Conservation (phyloP, 2,888 invertebrate species). For the Caenorhabditis imperialis region DNA sequence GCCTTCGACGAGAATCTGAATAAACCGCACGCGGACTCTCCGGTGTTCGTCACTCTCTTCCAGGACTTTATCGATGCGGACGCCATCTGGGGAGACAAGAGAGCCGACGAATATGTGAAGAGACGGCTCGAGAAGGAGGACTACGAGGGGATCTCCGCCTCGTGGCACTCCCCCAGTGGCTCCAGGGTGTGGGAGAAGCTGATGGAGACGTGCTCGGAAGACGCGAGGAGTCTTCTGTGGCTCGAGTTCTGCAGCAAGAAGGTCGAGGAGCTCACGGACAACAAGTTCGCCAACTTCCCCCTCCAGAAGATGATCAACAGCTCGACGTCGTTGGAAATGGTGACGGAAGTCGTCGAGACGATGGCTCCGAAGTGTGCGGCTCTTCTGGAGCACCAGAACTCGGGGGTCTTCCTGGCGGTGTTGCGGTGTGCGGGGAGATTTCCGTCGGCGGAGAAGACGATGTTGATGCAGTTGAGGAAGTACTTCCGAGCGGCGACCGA, state of each 20-base stretch:
- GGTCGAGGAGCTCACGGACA: conserved; percentile 31
- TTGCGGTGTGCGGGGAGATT: conserved; percentile 43
- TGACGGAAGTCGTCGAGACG: conserved; percentile 57
- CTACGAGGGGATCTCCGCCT: conserved; percentile 19
- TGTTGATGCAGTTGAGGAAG: conserved; percentile 52
- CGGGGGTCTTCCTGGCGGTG: conserved; percentile 46
- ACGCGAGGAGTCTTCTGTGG: conserved; percentile 42
- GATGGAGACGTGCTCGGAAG: conserved; percentile 45
- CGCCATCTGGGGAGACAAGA: conserved; percentile 31
- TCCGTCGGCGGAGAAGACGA: conserved; percentile 41
- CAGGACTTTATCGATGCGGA: conserved; percentile 58
- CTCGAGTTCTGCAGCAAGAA: conserved; percentile 41
- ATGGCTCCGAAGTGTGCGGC: conserved; percentile 48
- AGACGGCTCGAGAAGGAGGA: conserved; percentile 37
- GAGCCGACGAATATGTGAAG: conserved; percentile 40
- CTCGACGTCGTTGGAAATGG: conserved; percentile 51
- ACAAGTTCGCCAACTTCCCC: conserved; percentile 56
- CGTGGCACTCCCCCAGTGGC: conserved; percentile 48
- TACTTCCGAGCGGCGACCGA: conserved; percentile 53
- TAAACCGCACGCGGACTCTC: conserved; percentile 17
- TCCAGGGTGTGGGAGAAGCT: conserved; percentile 66
- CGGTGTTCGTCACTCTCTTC: conserved; percentile 43
- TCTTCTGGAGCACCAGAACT: conserved; percentile 43
- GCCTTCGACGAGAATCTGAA: conserved; percentile 53
- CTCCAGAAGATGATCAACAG: conserved; percentile 56